Evolutionary conservation across 2,797 vertebrate species (phyloP).

Genomic region (Ctenosaura bakeri): DNA sequence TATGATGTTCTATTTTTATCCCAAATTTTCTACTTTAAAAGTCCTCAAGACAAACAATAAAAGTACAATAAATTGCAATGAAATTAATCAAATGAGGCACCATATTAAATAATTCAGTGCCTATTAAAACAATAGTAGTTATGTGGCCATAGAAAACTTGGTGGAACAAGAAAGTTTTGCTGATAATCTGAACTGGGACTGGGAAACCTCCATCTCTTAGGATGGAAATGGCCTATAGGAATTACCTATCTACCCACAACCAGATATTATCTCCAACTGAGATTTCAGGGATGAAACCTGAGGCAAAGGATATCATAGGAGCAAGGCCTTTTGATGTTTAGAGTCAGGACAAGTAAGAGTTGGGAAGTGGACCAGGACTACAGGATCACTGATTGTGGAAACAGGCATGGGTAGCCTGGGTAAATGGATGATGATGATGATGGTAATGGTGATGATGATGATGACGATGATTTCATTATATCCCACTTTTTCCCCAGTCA

Average conservation of each 20-base stretch:
- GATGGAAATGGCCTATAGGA: background rate
- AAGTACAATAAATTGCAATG: constrained; percentile 6
- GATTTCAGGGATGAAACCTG: too few species aligned
- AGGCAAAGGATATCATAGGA: too few species aligned
- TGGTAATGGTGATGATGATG: too few species aligned
- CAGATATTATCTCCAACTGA: background rate
- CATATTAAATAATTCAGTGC: constrained; percentile 2
- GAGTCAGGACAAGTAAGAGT: too few species aligned
- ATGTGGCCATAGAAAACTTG: background rate
- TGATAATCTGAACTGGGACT: background rate
- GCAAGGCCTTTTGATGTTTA: too few species aligned
- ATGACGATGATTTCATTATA: too few species aligned
- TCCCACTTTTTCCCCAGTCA: too few species aligned
- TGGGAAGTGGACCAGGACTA: too few species aligned
- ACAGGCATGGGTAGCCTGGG: too few species aligned
- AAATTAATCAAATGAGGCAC: constrained; percentile 12
- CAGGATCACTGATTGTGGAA: too few species aligned
- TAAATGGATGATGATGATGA: too few species aligned
- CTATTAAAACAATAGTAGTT: background rate
- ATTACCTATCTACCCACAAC: background rate
- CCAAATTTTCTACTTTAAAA: background rate
- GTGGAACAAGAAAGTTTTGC: background rate
- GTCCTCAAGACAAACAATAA: background rate
- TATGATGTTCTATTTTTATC: background rate
- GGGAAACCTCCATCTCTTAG: background rate